phyloP scores from a whole-genome alignment of 1,140 invertebrate species.

The Drosophila nigromelanica region DNA sequence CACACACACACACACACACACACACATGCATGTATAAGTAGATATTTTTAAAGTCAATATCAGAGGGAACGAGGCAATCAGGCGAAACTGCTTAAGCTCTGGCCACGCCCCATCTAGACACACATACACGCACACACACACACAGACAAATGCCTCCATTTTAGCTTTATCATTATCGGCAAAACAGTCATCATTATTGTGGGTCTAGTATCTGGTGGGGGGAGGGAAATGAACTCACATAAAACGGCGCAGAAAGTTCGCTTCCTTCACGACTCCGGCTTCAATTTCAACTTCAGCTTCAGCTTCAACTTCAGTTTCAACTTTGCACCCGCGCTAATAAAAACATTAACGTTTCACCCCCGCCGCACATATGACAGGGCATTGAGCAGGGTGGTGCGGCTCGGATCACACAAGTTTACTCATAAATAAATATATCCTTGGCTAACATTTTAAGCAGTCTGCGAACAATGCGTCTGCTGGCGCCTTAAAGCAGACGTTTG shows the following conservation, averaged over 20 bases:
- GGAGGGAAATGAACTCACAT: constrained; percentile 29
- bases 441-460: constrained; percentile 70
- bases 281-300: constrained; percentile 18
- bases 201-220: background rate
- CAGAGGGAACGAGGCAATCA: constrained; percentile 36
- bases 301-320: constrained; percentile 25
- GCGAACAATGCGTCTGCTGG: constrained; percentile 18
- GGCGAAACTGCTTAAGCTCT: constrained; percentile 51
- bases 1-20: too few relatives aligned
- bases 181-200: constrained; percentile 48
- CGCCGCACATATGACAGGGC: constrained; percentile 7
- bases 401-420: constrained; percentile 55
- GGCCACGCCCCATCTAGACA: constrained; percentile 30
- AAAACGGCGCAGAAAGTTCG: constrained; percentile 58
- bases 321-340: constrained; percentile 58
- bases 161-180: constrained; percentile 51
- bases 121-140: constrained; percentile 11
- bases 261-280: constrained; percentile 13
- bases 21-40: constrained; percentile 3
- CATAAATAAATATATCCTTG: constrained; percentile 76
- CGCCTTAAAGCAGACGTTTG: constrained; percentile 9
- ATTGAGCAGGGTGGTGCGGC: background rate
- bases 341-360: constrained; percentile 62
- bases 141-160: constrained; percentile 6
- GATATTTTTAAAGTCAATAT: constrained; percentile 54